Evolutionary conservation across 2,888 invertebrate species (phyloP).

Genomic region (Quadroppia sp.): DNA sequence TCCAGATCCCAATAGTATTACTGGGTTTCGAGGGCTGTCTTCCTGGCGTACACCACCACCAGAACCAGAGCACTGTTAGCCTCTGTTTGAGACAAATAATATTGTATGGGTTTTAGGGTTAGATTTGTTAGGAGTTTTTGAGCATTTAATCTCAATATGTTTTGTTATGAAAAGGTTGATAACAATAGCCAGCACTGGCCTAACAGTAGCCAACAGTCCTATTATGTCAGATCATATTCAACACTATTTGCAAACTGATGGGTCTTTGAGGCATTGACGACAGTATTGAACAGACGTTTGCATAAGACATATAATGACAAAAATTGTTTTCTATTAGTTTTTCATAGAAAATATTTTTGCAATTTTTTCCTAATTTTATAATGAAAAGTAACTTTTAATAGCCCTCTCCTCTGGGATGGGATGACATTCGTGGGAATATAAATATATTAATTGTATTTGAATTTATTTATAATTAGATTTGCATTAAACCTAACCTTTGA

Average conservation of each 20-base stretch:
- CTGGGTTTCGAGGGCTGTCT: background rate
- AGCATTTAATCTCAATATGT: constrained; percentile 33
- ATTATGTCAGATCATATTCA: constrained; percentile 29
- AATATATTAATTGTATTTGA: constrained; percentile 31
- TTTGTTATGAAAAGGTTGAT: constrained; percentile 15
- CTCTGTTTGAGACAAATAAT: constrained; percentile 8
- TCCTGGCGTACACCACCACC: background rate
- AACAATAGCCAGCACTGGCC: constrained; percentile 18
- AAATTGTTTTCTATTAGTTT: background rate
- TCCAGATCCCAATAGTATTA: constrained; percentile 21
- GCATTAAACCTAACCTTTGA: background rate
- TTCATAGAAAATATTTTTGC: background rate
- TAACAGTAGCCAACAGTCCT: background rate
- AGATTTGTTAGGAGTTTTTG: background rate
- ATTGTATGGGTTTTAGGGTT: constrained; percentile 12
- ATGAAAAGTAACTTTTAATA: constrained; percentile 20
- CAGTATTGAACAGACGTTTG: constrained; percentile 15
- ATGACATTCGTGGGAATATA: constrained; percentile 34
- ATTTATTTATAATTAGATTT: constrained; percentile 34
- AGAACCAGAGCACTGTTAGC: constrained; percentile 6
- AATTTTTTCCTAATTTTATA: background rate
- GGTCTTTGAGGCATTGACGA: constrained; percentile 27
- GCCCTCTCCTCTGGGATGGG: constrained; percentile 24
- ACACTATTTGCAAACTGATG: constrained; percentile 7
- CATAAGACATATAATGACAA: constrained; percentile 13